phyloP scores from a whole-genome alignment of 2,797 vertebrate genomes.

The Selene dorsalis region DNA sequence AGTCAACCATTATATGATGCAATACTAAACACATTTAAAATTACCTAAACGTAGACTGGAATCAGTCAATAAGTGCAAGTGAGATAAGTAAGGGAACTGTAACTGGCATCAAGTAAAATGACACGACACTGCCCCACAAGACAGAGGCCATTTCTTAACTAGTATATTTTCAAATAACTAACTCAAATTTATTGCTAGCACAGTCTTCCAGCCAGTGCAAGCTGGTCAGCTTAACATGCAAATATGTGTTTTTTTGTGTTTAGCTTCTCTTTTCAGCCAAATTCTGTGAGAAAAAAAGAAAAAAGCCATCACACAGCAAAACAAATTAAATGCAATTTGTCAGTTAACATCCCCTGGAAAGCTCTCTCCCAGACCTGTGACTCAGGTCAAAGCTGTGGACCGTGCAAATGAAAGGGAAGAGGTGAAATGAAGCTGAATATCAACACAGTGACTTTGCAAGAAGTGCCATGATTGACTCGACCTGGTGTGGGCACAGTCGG shows the following conservation, averaged over 20 bases:
- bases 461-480: slow-evolving; percentile 82
- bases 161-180: too few species aligned
- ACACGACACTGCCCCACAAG: too few species aligned
- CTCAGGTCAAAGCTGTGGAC: slow-evolving; percentile 30
- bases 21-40: slow-evolving; percentile 14
- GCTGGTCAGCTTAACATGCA: not conserved
- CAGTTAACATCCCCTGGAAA: slow-evolving; percentile 41
- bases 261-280: not conserved
- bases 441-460: slow-evolving; percentile 56
- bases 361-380: slow-evolving; percentile 23
- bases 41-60: too few species aligned
- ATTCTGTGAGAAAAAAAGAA: too few species aligned
- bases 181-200: too few species aligned
- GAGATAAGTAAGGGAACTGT: too few species aligned
- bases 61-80: not conserved
- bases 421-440: slow-evolving; percentile 47
- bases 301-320: too few species aligned
- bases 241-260: not conserved
- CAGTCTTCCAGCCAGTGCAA: not conserved
- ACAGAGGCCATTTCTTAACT: too few species aligned
- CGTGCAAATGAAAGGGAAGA: slow-evolving; percentile 37
- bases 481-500: slow-evolving; percentile 74
- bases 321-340: not conserved
- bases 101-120: too few species aligned
- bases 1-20: not conserved